Percentiles rank a stretch among this genome's conserved stretches.
Conservation (phyloP, 2,797 vertebrate species). For the Notamacropus eugenii region DNA sequence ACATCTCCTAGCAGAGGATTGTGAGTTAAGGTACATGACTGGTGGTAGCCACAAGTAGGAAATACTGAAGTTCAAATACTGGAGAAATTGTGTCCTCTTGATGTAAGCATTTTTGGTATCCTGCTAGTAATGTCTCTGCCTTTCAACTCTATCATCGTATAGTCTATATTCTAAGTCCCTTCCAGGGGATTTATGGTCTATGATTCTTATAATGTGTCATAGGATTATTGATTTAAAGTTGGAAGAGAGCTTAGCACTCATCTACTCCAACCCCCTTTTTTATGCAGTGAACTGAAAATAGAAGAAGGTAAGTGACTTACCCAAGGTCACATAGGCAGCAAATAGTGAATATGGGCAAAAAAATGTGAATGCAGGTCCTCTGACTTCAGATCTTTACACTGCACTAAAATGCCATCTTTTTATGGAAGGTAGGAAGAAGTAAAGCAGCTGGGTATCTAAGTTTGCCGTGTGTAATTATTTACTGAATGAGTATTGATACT, state of each 20-base stretch:
- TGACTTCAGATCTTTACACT: background rate
- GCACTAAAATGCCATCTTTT: background rate
- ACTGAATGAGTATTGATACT: too few relatives aligned
- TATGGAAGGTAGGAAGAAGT: background rate
- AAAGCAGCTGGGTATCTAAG: background rate
- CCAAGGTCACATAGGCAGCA: background rate
- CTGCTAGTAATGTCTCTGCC: background rate
- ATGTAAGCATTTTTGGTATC: background rate
- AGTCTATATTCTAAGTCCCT: background rate
- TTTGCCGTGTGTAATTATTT: background rate
- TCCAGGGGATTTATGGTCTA: background rate
- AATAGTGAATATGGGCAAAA: background rate
- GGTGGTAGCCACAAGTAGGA: background rate
- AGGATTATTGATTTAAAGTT: background rate
- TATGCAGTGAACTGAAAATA: background rate
- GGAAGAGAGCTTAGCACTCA: background rate
- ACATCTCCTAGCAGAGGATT: background rate
- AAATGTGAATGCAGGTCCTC: background rate
- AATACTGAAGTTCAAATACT: background rate
- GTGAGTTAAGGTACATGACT: background rate
- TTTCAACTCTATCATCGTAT: background rate
- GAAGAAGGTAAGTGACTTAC: background rate
- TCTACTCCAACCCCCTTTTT: background rate
- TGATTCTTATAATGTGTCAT: background rate
- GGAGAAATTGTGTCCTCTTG: background rate